Conservation (phyloP, 2,113 vertebrate genomes). For the Beaufortia kweichowensis region DNA sequence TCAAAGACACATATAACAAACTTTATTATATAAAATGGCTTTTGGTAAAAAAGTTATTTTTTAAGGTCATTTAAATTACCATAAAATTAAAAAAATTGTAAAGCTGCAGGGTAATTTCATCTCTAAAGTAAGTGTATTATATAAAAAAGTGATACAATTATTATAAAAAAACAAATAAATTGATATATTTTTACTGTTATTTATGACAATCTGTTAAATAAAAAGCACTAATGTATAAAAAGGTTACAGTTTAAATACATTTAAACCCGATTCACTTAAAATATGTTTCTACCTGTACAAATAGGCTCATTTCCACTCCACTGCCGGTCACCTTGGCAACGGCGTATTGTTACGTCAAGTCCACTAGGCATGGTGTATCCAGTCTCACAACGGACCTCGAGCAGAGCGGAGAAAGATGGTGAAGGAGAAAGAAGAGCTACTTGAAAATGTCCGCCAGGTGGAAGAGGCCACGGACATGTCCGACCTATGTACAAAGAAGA, state of each 20-base stretch:
- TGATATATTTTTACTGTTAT: too few relatives aligned
- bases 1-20: too few relatives aligned
- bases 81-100: too few relatives aligned
- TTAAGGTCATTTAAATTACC: too few relatives aligned
- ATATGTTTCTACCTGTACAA: conserved; percentile 72
- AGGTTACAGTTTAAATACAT: not conserved
- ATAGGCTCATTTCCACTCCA: conserved; percentile 78
- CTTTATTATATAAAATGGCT: too few relatives aligned
- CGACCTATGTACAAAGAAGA: conserved; percentile 66
- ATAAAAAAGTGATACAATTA: too few relatives aligned
- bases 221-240: not conserved
- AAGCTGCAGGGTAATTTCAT: too few relatives aligned
- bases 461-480: conserved; percentile 79
- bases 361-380: conserved; percentile 71
- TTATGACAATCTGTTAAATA: too few relatives aligned
- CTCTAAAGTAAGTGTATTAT: too few relatives aligned
- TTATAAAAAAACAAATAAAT: too few relatives aligned
- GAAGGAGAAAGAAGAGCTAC: conserved; percentile 70
- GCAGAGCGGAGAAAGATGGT: conserved; percentile 73
- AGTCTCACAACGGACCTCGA: conserved; percentile 73
- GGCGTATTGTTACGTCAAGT: conserved; percentile 69
- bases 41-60: too few relatives aligned
- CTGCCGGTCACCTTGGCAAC: conserved; percentile 81
- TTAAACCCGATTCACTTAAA: not conserved
- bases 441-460: conserved; percentile 54